Conservation (phyloP, 2,888 invertebrate species). For the Magallana nippona region DNA sequence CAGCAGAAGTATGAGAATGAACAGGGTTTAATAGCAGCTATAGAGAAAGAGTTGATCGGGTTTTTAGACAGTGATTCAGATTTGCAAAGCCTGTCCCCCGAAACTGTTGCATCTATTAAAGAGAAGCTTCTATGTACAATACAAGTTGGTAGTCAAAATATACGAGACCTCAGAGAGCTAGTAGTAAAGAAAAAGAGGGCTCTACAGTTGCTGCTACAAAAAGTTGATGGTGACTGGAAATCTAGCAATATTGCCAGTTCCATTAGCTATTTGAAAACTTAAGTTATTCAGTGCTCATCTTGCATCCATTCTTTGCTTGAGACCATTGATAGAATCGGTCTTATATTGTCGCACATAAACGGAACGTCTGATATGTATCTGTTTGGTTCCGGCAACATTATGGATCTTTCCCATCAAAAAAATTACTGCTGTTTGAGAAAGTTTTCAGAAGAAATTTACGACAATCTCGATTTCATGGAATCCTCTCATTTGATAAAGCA, state of each 20-base stretch:
- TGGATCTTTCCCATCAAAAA: neutral
- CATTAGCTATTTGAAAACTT: conserved; percentile 1
- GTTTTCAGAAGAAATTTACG: too few relatives aligned
- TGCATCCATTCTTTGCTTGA: conserved; percentile 1
- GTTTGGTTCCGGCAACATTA: neutral
- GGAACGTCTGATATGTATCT: neutral
- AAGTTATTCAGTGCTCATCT: neutral
- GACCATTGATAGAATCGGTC: neutral
- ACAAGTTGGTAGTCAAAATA: conserved; percentile 4
- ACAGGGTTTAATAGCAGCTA: neutral
- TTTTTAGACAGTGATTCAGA: neutral
- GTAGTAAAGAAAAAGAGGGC: neutral
- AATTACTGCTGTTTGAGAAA: neutral
- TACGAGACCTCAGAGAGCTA: neutral
- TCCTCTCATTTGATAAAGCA: neutral
- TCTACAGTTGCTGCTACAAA: conserved; percentile 10
- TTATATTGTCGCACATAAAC: neutral
- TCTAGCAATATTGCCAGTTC: conserved; percentile 13
- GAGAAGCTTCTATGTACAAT: neutral
- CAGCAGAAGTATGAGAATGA: neutral
- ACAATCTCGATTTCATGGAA: too few relatives aligned
- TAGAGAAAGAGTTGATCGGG: neutral
- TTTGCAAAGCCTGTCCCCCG: neutral
- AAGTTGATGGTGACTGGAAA: neutral
- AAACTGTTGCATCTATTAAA: neutral